Evolutionary conservation across 2,797 vertebrate species (phyloP).

Genomic region (Pipistrellus nathusii): DNA sequence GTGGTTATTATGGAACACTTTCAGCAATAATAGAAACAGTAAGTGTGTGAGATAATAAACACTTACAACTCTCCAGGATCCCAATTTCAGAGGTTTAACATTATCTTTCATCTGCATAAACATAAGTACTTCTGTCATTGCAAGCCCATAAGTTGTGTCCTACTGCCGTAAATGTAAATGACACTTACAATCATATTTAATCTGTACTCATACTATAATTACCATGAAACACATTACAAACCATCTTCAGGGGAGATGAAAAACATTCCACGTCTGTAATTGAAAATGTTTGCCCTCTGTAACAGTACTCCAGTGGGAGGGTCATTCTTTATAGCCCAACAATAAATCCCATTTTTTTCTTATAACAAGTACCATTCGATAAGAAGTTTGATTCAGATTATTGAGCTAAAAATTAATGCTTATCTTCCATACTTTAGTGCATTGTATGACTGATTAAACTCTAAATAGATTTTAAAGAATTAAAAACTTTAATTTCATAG

Average conservation of each 20-base stretch:
- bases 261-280: slow-evolving; percentile 1
- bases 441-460: not conserved
- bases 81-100: slow-evolving; percentile 60
- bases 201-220: slow-evolving; percentile 67
- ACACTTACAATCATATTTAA: slow-evolving; percentile 59
- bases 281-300: slow-evolving; percentile 9
- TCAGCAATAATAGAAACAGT: slow-evolving; percentile 24
- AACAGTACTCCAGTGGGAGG: not conserved
- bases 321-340: not conserved
- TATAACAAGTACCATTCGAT: not conserved
- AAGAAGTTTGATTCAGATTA: slow-evolving; percentile 30
- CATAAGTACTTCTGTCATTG: slow-evolving; percentile 33
- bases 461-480: slow-evolving; percentile 23
- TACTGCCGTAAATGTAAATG: slow-evolving; percentile 71
- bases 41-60: slow-evolving; percentile 61
- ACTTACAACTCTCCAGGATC: slow-evolving; percentile 54
- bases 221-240: slow-evolving; percentile 48
- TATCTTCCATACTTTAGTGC: not conserved
- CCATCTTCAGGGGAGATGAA: slow-evolving; percentile 48
- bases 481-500: slow-evolving; percentile 15
- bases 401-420: slow-evolving; percentile 20
- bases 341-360: slow-evolving; percentile 32
- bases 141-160: slow-evolving; percentile 56
- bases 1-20: slow-evolving; percentile 47
- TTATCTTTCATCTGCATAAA: slow-evolving; percentile 53